Evolutionary conservation across 1,140 invertebrate genomes (phyloP).

Genomic region (Idris sp.): DNA sequence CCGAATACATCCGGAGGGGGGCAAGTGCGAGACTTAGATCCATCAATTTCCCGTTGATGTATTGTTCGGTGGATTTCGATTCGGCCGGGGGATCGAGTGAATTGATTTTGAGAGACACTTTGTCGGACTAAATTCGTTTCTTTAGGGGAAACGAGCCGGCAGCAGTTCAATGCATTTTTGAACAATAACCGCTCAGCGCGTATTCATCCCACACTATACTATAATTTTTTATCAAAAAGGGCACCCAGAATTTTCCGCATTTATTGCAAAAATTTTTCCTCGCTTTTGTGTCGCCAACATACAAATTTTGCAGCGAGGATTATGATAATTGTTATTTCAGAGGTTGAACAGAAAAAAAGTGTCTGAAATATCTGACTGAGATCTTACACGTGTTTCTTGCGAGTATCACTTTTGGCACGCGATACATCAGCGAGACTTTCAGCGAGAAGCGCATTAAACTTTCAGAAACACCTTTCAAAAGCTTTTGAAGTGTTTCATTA

Average conservation of each 20-base stretch:
- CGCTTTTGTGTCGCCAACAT: no score
- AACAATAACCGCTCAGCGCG: slow-evolving; percentile 58
- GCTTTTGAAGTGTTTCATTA: slow-evolving; percentile 61
- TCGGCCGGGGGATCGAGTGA: slow-evolving; percentile 39
- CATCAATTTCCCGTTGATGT: slow-evolving; percentile 47
- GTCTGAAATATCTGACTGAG: slow-evolving; percentile 38
- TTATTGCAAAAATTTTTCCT: no score
- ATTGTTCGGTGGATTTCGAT: slow-evolving; percentile 52
- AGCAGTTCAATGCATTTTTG: slow-evolving; percentile 54
- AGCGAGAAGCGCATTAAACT: slow-evolving; percentile 52
- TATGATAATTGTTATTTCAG: slow-evolving; percentile 52
- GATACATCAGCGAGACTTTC: slow-evolving; percentile 55
- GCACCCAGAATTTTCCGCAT: no score
- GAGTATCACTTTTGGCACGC: slow-evolving; percentile 48
- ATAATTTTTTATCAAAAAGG: slow-evolving; percentile 51
- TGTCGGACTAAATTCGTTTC: slow-evolving; percentile 57
- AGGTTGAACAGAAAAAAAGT: slow-evolving; percentile 50
- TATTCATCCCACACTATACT: no score
- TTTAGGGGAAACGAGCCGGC: slow-evolving; percentile 48
- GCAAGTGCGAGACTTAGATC: slow-evolving; percentile 50
- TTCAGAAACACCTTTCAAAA: slow-evolving; percentile 53
- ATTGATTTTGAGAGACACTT: slow-evolving; percentile 56
- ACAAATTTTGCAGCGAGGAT: slow-evolving; percentile 30
- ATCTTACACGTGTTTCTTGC: slow-evolving; percentile 47
- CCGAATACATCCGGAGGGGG: slow-evolving; percentile 5